Conservation (phyloP, 2,888 invertebrate genomes). For the Ophion slaviceki region DNA sequence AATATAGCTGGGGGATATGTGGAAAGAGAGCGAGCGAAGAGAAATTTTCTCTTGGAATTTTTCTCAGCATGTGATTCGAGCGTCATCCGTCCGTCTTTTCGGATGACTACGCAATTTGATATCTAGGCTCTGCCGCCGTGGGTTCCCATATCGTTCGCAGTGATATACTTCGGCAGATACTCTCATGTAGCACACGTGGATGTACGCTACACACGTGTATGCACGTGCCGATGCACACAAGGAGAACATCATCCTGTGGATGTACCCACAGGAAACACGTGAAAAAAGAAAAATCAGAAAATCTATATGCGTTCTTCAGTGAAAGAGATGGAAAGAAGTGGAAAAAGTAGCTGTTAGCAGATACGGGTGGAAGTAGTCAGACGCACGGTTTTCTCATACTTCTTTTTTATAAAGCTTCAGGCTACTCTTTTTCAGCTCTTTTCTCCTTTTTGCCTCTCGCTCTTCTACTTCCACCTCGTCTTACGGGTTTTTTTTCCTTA, state of each 20-base stretch:
- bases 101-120: slow-evolving; percentile 81
- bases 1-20: slow-evolving; percentile 25
- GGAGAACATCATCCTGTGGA: slow-evolving; percentile 51
- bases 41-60: slow-evolving; percentile 71
- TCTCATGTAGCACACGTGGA: not conserved
- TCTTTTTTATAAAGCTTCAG: slow-evolving; percentile 17
- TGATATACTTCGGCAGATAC: slow-evolving; percentile 45
- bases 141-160: slow-evolving; percentile 59
- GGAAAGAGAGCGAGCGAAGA: slow-evolving; percentile 37
- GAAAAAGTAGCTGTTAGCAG: slow-evolving; percentile 49
- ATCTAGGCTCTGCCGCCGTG: slow-evolving; percentile 69
- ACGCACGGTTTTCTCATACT: slow-evolving; percentile 46
- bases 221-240: slow-evolving; percentile 5
- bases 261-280: slow-evolving; percentile 30
- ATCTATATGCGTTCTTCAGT: slow-evolving; percentile 43
- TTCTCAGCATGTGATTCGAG: slow-evolving; percentile 72
- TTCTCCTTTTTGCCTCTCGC: slow-evolving; percentile 15
- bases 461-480: slow-evolving; percentile 7
- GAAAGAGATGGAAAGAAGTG: slow-evolving; percentile 47
- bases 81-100: slow-evolving; percentile 77
- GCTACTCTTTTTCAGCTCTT: not conserved
- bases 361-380: slow-evolving; percentile 58
- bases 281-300: slow-evolving; percentile 25
- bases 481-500: not conserved
- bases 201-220: slow-evolving; percentile 18